These are phyloP conservation scores for Lepidurus apus DNA, from an alignment of 1,140 invertebrate species.

Conservation along the genomic window DNA sequence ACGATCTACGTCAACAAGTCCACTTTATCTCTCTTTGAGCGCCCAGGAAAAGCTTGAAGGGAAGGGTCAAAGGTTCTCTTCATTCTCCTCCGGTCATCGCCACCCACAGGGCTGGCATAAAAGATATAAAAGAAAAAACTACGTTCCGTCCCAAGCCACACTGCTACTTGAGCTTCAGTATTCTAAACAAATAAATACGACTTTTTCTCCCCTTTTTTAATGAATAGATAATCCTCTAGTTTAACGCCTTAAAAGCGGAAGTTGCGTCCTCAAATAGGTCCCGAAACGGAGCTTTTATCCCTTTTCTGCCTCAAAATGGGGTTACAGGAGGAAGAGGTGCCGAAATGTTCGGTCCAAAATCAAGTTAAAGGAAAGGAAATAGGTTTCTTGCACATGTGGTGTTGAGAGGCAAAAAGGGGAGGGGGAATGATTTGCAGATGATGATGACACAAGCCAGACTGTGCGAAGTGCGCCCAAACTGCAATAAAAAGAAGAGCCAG, in stretches of 20 bases:
- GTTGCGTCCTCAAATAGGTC: neutral
- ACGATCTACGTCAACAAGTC: constrained; percentile 21
- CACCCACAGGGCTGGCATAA: neutral
- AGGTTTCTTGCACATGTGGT: neutral
- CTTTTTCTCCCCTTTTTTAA: neutral
- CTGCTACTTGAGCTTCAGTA: neutral
- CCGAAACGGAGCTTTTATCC: neutral
- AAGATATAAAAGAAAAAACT: neutral
- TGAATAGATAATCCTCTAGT: neutral
- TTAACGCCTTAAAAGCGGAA: neutral
- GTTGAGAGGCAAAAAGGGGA: constrained; percentile 2
- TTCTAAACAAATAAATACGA: neutral
- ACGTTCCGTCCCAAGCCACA: neutral
- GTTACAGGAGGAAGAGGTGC: neutral
- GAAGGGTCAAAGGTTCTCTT: constrained; percentile 21
- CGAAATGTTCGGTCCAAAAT: neutral
- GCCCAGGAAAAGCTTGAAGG: neutral
- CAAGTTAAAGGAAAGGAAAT: neutral
- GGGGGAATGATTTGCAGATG: constrained; percentile 21
- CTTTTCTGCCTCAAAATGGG: neutral
- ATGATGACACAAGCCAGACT: constrained; percentile 18
- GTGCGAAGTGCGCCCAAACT: constrained; percentile 8
- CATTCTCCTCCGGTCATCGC: constrained; percentile 5
- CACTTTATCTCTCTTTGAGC: constrained; percentile 21
- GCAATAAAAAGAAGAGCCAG: constrained; percentile 5